phyloP scores from a whole-genome alignment of 2,797 vertebrate species.

The Ptychobarbus kaznakovi region DNA sequence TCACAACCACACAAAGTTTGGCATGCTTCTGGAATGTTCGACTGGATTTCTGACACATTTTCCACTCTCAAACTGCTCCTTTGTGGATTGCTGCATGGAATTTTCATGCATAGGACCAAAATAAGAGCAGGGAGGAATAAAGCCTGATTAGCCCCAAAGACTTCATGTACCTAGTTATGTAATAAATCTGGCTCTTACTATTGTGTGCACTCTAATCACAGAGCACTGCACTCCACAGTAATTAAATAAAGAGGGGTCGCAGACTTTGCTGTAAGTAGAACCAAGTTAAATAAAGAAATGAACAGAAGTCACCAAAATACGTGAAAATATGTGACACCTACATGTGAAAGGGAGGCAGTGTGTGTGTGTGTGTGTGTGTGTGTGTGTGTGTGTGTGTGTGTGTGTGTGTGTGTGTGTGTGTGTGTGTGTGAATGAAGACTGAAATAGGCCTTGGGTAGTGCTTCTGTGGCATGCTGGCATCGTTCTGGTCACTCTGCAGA shows the following conservation, averaged over 20 bases:
- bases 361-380: not conserved
- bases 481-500: slow-evolving; percentile 21
- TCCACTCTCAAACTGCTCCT: slow-evolving; percentile 41
- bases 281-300: not conserved
- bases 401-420: not conserved
- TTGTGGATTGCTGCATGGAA: slow-evolving; percentile 42
- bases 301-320: slow-evolving; percentile 16
- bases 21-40: slow-evolving; percentile 38
- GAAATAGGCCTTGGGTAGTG: not conserved
- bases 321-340: not conserved
- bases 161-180: slow-evolving; percentile 31
- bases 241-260: not conserved
- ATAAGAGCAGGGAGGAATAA: slow-evolving; percentile 14
- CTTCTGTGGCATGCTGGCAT: slow-evolving; percentile 27
- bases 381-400: not conserved
- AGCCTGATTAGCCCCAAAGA: slow-evolving; percentile 22
- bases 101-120: slow-evolving; percentile 39
- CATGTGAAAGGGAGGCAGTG: slow-evolving; percentile 8
- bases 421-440: slow-evolving; percentile 12
- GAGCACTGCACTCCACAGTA: not conserved
- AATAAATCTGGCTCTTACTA: slow-evolving; percentile 32
- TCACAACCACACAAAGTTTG: slow-evolving; percentile 45
- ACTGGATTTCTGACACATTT: slow-evolving; percentile 45
- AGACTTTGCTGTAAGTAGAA: slow-evolving; percentile 18
- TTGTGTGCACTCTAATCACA: slow-evolving; percentile 3